Base-by-base conservation (phyloP, 2,888 invertebrate species). In the Keiferia lycopersicella region DNA sequence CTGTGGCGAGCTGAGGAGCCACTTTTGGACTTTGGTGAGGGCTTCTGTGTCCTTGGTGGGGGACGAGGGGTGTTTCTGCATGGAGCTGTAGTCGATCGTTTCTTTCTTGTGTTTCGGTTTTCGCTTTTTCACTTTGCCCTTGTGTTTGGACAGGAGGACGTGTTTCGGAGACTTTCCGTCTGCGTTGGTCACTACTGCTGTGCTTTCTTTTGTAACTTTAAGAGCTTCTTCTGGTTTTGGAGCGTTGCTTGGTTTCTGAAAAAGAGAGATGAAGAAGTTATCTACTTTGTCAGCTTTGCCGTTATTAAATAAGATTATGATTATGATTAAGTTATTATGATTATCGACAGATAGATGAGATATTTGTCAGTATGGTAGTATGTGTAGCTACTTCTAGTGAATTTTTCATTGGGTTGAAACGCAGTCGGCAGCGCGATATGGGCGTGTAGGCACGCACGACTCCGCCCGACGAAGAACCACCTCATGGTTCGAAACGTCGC, bases 11-110 rank as follows among this genome's bases (percentile, higher is more conserved):
- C 95, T 96, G 62, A 96, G 83, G 63, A 97, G 86, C 97, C 97
- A 97, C 73, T 96, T 96, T 74, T 96, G 95, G n/a, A 97, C 97
- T 85, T 96, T 97, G 20, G 95, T 95, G 84, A 77, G 88, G 16
- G 93, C 90, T 73, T 93, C 92, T 8, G 88, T 92, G 69, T 93
- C 93, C 73, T 92, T 93, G 57, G 91, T 90, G 22, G 93, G 93
- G 16, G 92, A 88, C 30, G 89, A 87, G 2, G 92, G 92, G 72
- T 93, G 93, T 66, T 94, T 92, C 77, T 95, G 95, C 75, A 93
- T 92, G 7, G 93, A 93, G 72, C 95, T 95, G 76, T 96, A 96
- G 79, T 96, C 96, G 70, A 96, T 96, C 7, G 95, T 95, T 82
- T 96, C 96, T 74, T 94, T 94, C 77, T 94, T 94, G 65, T 94